Base-by-base conservation (phyloP, 2,888 invertebrate species). In the Heliconius ethilla region DNA sequence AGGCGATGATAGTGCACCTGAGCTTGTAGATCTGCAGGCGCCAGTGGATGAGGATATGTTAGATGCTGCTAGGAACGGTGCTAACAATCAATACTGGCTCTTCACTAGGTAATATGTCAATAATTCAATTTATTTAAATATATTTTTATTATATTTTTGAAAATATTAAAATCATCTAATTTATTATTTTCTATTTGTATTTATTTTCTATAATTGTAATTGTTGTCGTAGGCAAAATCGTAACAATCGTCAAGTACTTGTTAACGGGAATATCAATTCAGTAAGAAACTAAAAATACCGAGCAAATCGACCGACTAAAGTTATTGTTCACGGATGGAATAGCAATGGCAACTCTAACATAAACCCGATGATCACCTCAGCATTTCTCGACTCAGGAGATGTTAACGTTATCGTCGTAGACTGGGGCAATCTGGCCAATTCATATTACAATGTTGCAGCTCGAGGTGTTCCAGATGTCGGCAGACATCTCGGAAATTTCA, bases 391-490 rank as follows among this genome's bases (percentile, higher is more conserved):
- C 0, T 84, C 85, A 1, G 82, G 78, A 22, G 84, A 85, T 59
- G 79, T 80, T 37, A 92, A 92, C 78, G 90, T 91, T 3, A 91
- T 92, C 33, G 89, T 92, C 13, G 86, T 92, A 0, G 92, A 92
- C 81, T 92, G 92, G 92, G 81, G 86, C 2, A 66, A 77, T 6
- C 82, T 87, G 0, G 91, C 91, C n/a, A 86, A 83, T 75, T 51
- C 80, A 3, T 63, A 70, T 62, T 90, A 91, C 81, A 79, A 45
- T n/a, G 83, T 83, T 1, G 89, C 89, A 22, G 86, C 82, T 3
- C 76, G 70, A 3, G 88, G 88, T 11, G 90, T 90, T 2, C 89
- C 90, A 3, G 69, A 77, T 62, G 87, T 92, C 2, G 92, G 91
- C 1, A 84, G 86, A 66, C 85, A 84, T 70, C 84, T 92, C 1